Conservation (phyloP, 2,888 invertebrate genomes). For the Cylindroiulus punctatus region DNA sequence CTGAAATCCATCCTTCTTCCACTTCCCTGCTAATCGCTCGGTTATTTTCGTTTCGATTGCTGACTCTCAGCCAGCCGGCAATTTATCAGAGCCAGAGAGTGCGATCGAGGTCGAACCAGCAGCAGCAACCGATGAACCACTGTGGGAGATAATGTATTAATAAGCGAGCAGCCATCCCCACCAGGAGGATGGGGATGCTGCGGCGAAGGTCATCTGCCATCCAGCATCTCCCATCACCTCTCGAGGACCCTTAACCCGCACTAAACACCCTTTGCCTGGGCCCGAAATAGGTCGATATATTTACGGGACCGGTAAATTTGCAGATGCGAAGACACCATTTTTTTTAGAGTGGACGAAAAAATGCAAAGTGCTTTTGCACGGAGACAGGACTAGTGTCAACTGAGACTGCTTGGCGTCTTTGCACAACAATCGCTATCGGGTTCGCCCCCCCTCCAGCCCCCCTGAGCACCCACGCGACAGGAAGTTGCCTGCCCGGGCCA, state of each 20-base stretch:
- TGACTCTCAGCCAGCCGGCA: not conserved
- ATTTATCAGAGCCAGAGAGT: not conserved
- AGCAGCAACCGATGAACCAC: not conserved
- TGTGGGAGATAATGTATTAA: not conserved
- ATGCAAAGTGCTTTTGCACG: not conserved
- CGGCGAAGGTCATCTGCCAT: conserved; percentile 27
- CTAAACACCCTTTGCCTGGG: not conserved
- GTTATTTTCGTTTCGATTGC: not conserved
- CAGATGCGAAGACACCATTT: not conserved
- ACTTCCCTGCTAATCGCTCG: not conserved
- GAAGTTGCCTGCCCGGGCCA: not conserved
- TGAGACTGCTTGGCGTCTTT: conserved; percentile 10
- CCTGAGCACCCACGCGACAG: conserved; percentile 14
- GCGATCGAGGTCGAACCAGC: not conserved
- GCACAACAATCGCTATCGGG: not conserved
- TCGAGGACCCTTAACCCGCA: conserved; percentile 34
- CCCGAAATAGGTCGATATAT: not conserved
- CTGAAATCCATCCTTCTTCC: not conserved
- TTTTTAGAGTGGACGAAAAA: not conserved
- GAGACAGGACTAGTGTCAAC: conserved; percentile 9
- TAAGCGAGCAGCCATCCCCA: not conserved
- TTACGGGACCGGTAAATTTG: not conserved
- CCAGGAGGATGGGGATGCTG: not conserved
- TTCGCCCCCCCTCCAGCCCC: too few relatives aligned
- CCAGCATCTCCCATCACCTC: not conserved